Conservation (phyloP, 2,113 vertebrate species). For the Pelodiscus sinensis region DNA sequence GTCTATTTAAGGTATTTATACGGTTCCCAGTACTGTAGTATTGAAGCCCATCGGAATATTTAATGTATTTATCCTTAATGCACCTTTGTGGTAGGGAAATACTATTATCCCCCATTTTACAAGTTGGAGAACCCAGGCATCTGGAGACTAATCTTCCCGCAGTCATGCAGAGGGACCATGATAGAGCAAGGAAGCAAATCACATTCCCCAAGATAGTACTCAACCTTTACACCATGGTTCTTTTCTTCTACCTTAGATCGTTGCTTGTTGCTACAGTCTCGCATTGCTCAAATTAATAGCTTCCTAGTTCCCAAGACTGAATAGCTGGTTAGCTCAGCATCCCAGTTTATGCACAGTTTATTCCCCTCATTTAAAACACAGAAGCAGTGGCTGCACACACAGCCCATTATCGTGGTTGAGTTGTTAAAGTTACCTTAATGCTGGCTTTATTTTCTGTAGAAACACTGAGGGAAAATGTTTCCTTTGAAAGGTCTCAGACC, state of each 20-base stretch:
- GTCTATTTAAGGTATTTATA: neutral
- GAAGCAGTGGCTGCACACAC: slow-evolving; percentile 35
- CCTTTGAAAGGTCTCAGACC: slow-evolving; percentile 74
- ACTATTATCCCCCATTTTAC: neutral
- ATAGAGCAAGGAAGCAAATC: neutral
- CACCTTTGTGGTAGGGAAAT: slow-evolving; percentile 26
- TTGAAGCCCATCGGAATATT: neutral
- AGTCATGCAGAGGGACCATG: neutral
- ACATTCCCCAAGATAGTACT: neutral
- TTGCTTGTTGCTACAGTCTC: slow-evolving; percentile 17
- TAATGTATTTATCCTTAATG: neutral
- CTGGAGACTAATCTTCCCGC: neutral
- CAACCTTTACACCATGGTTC: slow-evolving; percentile 3
- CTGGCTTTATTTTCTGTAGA: slow-evolving; percentile 73
- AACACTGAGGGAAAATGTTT: slow-evolving; percentile 73
- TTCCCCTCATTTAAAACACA: slow-evolving; percentile 63
- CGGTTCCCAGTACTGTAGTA: neutral
- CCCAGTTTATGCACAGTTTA: slow-evolving; percentile 41
- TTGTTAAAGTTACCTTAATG: slow-evolving; percentile 70
- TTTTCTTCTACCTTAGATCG: neutral
- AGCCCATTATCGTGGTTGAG: slow-evolving; percentile 61
- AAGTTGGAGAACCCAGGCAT: neutral
- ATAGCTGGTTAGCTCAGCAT: slow-evolving; percentile 54
- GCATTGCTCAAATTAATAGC: slow-evolving; percentile 25
- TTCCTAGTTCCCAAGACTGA: slow-evolving; percentile 57